A percentile compares a stretch with the other conserved stretches of the same genome.
phyloP scores from a whole-genome alignment of 2,113 vertebrate genomes.

The Cheilinus undulatus region DNA sequence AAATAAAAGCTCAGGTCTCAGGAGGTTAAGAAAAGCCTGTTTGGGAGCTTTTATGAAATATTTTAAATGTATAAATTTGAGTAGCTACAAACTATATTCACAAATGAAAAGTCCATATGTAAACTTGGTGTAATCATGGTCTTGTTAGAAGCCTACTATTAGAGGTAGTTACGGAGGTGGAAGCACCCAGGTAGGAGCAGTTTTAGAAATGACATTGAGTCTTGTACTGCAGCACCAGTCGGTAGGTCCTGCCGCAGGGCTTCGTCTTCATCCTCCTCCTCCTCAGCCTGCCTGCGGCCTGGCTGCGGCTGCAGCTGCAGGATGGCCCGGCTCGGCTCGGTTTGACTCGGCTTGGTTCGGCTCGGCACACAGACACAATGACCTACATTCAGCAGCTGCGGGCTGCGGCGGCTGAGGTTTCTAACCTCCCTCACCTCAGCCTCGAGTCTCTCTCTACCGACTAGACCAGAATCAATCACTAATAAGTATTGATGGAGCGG shows the following conservation, averaged over 20 bases:
- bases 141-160: too few species aligned
- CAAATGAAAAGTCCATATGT: too few species aligned
- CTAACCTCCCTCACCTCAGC: slow-evolving; percentile 16
- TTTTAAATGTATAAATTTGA: too few species aligned
- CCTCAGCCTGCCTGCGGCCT: slow-evolving; percentile 47
- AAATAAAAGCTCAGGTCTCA: too few species aligned
- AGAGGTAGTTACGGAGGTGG: too few species aligned
- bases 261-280: slow-evolving; percentile 21
- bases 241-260: slow-evolving; percentile 26
- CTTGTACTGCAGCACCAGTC: slow-evolving; percentile 11
- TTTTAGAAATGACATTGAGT: background rate
- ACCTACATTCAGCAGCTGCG: slow-evolving; percentile 68
- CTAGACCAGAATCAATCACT: slow-evolving; percentile 18
- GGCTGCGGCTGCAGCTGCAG: slow-evolving; percentile 23
- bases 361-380: slow-evolving; percentile 74
- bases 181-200: too few species aligned
- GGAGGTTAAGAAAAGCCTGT: too few species aligned
- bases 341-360: slow-evolving; percentile 28
- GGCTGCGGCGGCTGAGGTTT: slow-evolving; percentile 27
- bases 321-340: slow-evolving; percentile 40
- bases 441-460: slow-evolving; percentile 21
- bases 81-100: too few species aligned
- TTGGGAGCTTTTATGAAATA: too few species aligned
- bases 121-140: too few species aligned
- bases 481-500: slow-evolving; percentile 24